Base-by-base conservation (phyloP, 2,888 invertebrate genomes). In the Acanthococcus lagerstroemiae region DNA sequence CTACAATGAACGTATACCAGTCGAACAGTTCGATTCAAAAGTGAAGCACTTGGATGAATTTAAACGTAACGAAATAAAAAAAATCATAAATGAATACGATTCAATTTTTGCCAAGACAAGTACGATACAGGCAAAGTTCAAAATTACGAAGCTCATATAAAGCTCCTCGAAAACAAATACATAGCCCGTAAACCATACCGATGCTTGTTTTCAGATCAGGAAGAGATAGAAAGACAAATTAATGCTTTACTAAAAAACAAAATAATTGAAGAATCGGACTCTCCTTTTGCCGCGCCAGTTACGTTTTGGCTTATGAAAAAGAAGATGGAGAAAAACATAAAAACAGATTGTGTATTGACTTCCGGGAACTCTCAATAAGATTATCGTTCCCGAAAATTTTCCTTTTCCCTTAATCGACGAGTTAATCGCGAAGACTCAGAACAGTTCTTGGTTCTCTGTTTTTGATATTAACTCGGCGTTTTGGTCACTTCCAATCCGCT, bases 401-500 rank as follows among this genome's bases (percentile, higher is more conserved):
- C 48, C 15, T 9, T 15, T 9, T 37, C 37, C 37, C 6, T 15
- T 9, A 7, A 37, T 37, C 15, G 15, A 37, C 37, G 37, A 37
- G 7, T 37, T 37, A 37, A 37, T 37, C 15, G 37, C 37, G 15
- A 37, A 37, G 60, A 73, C 73, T 4, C 69, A 70, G 69, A 72
- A 74, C 58, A 74, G 73, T 55, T 72, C 72, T 52, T 37, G 37
- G 37, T 37, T 37, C 37, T 37, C 37, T 37, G 37, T 37, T 37
- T 37, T 37, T 37, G 37, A 37, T 37, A 37, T 37, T 9, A 37
- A 37, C 37, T 9, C 15, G 37, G 37, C 37, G 7, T 37, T 37
- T 37, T 37, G 37, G 37, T 37, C 37, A 37, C 6, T 37, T 15
- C 37, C 37, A 37, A 7, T 37, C 7, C 6, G 37, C 7, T n/a